These are phyloP conservation scores for Pygocentrus nattereri DNA, from an alignment of 2,797 vertebrate genomes.

Conservation along the genomic window DNA sequence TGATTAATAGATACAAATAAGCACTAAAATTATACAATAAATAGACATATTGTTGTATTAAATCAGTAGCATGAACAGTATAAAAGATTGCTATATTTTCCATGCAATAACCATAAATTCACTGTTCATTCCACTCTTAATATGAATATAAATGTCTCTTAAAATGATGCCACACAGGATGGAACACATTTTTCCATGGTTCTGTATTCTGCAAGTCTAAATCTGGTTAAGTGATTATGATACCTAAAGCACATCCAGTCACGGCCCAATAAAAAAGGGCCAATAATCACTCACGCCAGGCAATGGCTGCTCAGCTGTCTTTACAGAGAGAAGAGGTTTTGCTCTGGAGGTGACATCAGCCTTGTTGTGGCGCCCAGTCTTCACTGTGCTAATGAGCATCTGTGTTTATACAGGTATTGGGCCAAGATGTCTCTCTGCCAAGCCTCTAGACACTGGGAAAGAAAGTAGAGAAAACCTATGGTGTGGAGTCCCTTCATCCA, in stretches of 20 bases:
- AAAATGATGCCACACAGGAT: slow-evolving; percentile 10
- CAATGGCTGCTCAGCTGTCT: slow-evolving; percentile 62
- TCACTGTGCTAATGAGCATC: slow-evolving; percentile 64
- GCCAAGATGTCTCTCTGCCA: slow-evolving; percentile 68
- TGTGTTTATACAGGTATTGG: slow-evolving; percentile 71
- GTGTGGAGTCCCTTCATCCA: slow-evolving; percentile 34
- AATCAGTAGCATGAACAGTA: slow-evolving; percentile 1
- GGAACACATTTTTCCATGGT: slow-evolving; percentile 8
- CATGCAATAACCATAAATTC: not conserved
- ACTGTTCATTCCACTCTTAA: not conserved
- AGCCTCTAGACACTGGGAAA: slow-evolving; percentile 53
- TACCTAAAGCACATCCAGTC: slow-evolving; percentile 25
- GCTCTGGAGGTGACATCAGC: slow-evolving; percentile 74
- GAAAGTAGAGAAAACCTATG: slow-evolving; percentile 16
- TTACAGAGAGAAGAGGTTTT: slow-evolving; percentile 67
- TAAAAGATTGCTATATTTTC: slow-evolving; percentile 1
- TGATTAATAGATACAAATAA: not conserved
- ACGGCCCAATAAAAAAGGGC: slow-evolving; percentile 60
- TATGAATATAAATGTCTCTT: not conserved
- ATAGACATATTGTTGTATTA: not conserved
- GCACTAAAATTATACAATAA: not conserved
- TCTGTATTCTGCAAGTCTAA: not conserved
- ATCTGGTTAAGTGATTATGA: not conserved
- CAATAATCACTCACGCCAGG: slow-evolving; percentile 61
- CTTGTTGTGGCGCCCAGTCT: slow-evolving; percentile 67